Base-by-base conservation (phyloP, 1,140 invertebrate species). In the Pseudomyrmex sp. region DNA sequence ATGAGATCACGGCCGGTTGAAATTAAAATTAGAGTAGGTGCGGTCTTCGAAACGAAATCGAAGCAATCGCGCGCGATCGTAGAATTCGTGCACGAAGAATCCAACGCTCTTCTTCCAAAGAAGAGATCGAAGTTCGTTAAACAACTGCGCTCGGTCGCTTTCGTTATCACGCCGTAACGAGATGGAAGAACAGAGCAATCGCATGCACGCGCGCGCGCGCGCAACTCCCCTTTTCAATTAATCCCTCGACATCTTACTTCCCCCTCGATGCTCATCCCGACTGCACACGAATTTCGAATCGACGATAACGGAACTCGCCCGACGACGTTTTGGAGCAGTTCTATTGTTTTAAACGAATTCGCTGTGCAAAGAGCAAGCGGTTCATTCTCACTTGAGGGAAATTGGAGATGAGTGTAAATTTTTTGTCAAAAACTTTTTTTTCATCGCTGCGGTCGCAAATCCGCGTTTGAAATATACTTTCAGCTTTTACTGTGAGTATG, bases 61-160 rank as follows among this genome's bases (percentile, higher is more conserved):
- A 88, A 82, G 18, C 18, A 72, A 48, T n/a, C 56, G 18, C 15
- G 3, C 26, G 56, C 7, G 7, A 2, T 20, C 18, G 18, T 15
- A 56, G 52, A 56, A 76, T 56, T 63, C 35, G 50, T 56, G 35
- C 74, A 73, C 62, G 56, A 76, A 88, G 79, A 69, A 72, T 72
- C 48, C 52, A 46, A 72, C 59, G 74, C 18, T 59, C 50, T 12
- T 66, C 26, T 15, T 1, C 70, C 61, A 26, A 15, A 48, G 12
- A 35, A 50, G 56, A 72, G 44, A 80, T 80, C 66, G 69, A 23
- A 79, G 82, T 86, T 90, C 89, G 89, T 91, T 90, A 91, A 91
- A 91, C 83, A 88, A 85, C 80, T 86, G 61, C 89, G 88, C 87
- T 80, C 56, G 50, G 83, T 91, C 82, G 84, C 54, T 63, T 68